These are phyloP conservation scores for Reinhardtius hippoglossoides DNA, from an alignment of 2,113 vertebrate species.

Conservation along the genomic window DNA sequence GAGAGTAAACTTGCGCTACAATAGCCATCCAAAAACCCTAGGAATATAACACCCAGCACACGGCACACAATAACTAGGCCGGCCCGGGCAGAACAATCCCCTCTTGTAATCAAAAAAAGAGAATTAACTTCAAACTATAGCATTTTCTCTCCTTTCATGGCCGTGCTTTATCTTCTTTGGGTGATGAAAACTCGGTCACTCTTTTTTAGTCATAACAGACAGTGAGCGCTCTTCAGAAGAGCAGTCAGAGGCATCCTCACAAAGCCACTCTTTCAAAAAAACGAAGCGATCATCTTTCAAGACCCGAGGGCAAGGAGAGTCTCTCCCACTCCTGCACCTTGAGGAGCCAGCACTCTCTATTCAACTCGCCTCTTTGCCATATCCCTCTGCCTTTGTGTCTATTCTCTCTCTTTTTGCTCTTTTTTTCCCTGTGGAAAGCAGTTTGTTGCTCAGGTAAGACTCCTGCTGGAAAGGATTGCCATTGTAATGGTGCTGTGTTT, in stretches of 20 bases:
- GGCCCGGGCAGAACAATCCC: constrained; percentile 61
- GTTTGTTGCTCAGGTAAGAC: constrained; percentile 47
- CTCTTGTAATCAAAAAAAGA: constrained; percentile 49
- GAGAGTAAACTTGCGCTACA: constrained; percentile 56
- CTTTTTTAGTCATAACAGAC: constrained; percentile 77
- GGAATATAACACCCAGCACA: constrained; percentile 67
- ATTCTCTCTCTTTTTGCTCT: constrained; percentile 22
- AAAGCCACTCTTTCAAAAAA: constrained; percentile 72
- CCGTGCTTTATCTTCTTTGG: constrained; percentile 64
- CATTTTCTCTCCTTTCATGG: constrained; percentile 57
- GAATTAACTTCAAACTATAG: constrained; percentile 66
- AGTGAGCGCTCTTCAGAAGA: constrained; percentile 66
- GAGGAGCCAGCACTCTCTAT: constrained; percentile 50
- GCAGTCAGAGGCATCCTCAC: constrained; percentile 63
- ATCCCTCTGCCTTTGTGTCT: constrained; percentile 49
- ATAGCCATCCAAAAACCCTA: constrained; percentile 51
- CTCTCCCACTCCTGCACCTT: constrained; percentile 61
- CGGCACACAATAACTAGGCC: constrained; percentile 57
- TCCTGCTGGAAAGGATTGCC: constrained; percentile 25
- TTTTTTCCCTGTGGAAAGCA: constrained; percentile 23
- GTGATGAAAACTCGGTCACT: constrained; percentile 74
- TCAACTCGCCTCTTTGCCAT: constrained; percentile 36
- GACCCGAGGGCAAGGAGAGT: constrained; percentile 69
- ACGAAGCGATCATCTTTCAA: constrained; percentile 73
- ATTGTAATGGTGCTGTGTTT: constrained; percentile 41